Evolutionary conservation across 2,113 vertebrate genomes (phyloP).

Genomic region (Nettapus auritus): DNA sequence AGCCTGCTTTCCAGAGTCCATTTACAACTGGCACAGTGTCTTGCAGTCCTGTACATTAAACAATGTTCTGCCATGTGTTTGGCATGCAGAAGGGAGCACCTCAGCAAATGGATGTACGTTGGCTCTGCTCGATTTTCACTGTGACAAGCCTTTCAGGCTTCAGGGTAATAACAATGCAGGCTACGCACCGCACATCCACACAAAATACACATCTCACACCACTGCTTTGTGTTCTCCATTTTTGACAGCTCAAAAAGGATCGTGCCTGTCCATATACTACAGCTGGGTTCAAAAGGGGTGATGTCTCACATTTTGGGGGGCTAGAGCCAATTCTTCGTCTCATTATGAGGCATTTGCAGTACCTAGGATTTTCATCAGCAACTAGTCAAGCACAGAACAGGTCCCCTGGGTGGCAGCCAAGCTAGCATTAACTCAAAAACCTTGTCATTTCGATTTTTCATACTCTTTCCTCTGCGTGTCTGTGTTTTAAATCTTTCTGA

Average conservation of each 20-base stretch:
- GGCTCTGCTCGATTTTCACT: neutral
- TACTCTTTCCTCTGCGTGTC: neutral
- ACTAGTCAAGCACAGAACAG: neutral
- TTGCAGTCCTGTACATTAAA: neutral
- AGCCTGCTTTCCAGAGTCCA: neutral
- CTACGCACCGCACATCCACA: accelerated
- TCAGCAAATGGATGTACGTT: neutral
- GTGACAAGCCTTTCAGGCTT: neutral
- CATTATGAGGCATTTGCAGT: neutral
- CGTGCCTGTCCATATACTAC: neutral
- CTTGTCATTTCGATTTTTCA: neutral
- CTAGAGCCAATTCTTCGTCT: neutral
- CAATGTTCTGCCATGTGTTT: neutral
- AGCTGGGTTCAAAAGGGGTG: neutral
- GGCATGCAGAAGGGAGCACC: neutral
- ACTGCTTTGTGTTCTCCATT: neutral
- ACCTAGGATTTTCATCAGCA: constrained; percentile 13
- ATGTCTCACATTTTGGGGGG: neutral
- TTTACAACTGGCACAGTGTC: neutral
- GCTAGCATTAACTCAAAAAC: neutral
- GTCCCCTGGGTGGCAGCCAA: neutral
- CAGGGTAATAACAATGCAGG: neutral
- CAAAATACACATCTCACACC: neutral
- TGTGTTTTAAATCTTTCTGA: neutral
- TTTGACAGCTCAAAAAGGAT: neutral